Evolutionary conservation across 2,888 invertebrate species (phyloP), one percentile per base, ranked within the genome.

Genomic region (Troilus luridus): DNA sequence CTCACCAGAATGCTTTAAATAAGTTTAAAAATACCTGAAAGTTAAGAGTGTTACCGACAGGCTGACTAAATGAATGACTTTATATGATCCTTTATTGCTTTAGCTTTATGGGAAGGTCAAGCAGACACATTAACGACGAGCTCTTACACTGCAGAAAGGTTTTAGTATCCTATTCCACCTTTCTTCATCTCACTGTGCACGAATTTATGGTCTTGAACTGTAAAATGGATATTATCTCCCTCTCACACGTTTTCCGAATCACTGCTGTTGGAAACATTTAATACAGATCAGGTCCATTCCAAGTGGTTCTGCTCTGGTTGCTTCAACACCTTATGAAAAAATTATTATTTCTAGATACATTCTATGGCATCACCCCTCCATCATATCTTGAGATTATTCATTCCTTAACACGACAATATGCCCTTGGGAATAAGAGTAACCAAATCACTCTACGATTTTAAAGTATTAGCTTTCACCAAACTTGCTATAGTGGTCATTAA

Each of bases 81-180:
- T 41, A 77, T 77, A 77, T 77, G 72, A 77, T 7, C 27, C 41
- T 77, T 77, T 77, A 77, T 77, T 41, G 41, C 72, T 8, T 6
- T 8, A 17, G 19, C 27, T 77, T 77, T 77, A 77, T 41, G 72
- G 41, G 72, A 77, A 77, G 72, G 72, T 0, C 72, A 77, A 41
- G 72, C 67, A 27, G 72, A 27, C 17, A 27, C 72, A 41, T 77
- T 77, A 77, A 77, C 24, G 72, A 2, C 41, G 17, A 12, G 27
- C 41, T 19, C 72, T 41, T 41, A 27, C 72, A 41, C 14, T 77
- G 27, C 41, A 77, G 27, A 77, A 72, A 77, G 24, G 41, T 77
- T 77, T 77, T 77, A 77, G 41, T 77, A 41, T 77, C 17, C 41
- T 27, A 77, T 77, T 17, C 27, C 72, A 77, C 72, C 72, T 77